phyloP scores from a whole-genome alignment of 2,888 invertebrate species.

The Pollenia angustigena region DNA sequence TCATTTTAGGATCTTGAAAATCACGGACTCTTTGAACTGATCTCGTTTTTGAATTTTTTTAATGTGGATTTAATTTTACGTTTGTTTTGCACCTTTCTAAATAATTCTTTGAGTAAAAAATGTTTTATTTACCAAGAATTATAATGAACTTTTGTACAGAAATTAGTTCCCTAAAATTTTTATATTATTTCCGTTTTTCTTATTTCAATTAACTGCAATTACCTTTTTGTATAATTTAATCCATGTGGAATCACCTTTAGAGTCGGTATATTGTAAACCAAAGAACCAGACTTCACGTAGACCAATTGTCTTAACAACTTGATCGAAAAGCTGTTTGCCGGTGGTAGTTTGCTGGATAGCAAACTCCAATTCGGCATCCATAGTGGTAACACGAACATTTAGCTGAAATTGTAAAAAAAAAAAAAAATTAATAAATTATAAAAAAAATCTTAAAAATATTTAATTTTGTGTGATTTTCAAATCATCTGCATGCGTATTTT shows the following conservation, averaged over 20 bases:
- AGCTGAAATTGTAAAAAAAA: constrained; percentile 87
- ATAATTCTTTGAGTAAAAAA: too few species aligned
- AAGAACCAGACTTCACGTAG: constrained; percentile 99
- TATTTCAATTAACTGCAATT: constrained; percentile 79
- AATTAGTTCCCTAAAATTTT: not conserved
- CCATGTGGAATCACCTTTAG: constrained; percentile 99
- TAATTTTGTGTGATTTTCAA: too few species aligned
- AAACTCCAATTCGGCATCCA: constrained; percentile 99
- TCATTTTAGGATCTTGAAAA: too few species aligned
- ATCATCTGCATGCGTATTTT: not conserved
- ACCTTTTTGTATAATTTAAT: constrained; percentile 99
- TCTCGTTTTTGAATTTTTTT: too few species aligned
- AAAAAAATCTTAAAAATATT: not conserved
- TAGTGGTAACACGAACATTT: constrained; percentile 99
- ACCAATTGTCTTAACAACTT: constrained; percentile 99
- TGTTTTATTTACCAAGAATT: too few species aligned
- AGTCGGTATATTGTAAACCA: constrained; percentile 99
- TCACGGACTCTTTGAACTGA: too few species aligned
- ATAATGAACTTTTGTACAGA: too few species aligned
- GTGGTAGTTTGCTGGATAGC: constrained; percentile 99
- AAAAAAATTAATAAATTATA: constrained; percentile 11
- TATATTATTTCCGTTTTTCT: not conserved
- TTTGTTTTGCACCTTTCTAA: too few species aligned
- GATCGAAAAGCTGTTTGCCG: constrained; percentile 99
- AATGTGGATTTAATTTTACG: too few species aligned